Evolutionary conservation across 2,113 vertebrate genomes (phyloP).

Genomic region (Nycticryphes semicollaris): DNA sequence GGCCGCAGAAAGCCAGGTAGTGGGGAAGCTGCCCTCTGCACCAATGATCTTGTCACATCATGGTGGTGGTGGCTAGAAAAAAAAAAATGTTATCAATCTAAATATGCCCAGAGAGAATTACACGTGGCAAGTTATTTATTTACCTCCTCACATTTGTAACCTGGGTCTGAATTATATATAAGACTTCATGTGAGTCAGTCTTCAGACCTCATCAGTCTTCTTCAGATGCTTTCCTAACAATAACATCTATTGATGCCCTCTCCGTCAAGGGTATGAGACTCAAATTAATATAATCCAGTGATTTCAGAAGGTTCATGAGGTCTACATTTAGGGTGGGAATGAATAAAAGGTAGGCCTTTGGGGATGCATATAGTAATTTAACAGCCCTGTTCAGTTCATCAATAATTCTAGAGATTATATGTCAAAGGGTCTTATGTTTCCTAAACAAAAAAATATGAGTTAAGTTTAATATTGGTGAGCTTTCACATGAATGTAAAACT

Average conservation of each 20-base stretch:
- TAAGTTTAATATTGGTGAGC: not conserved
- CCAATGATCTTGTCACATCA: not conserved
- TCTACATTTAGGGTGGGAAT: not conserved
- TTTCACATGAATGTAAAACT: not conserved
- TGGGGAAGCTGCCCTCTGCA: not conserved
- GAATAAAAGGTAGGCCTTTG: not conserved
- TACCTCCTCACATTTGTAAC: not conserved
- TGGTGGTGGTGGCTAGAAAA: not conserved
- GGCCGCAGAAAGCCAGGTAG: not conserved
- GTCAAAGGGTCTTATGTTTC: not conserved
- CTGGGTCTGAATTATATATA: not conserved
- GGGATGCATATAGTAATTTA: not conserved
- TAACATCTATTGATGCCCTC: not conserved
- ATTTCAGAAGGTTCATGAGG: not conserved
- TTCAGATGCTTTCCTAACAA: not conserved
- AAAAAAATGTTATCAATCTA: not conserved
- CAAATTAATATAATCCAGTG: not conserved
- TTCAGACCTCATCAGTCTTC: not conserved
- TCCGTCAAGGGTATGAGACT: not conserved
- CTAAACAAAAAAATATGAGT: not conserved
- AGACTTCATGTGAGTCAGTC: not conserved
- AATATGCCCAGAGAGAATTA: not conserved
- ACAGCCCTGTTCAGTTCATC: not conserved
- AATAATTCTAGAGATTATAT: not conserved
- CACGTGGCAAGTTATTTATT: not conserved